Evolutionary conservation across 2,888 invertebrate genomes (phyloP).

Genomic region (Lymantria dispar): DNA sequence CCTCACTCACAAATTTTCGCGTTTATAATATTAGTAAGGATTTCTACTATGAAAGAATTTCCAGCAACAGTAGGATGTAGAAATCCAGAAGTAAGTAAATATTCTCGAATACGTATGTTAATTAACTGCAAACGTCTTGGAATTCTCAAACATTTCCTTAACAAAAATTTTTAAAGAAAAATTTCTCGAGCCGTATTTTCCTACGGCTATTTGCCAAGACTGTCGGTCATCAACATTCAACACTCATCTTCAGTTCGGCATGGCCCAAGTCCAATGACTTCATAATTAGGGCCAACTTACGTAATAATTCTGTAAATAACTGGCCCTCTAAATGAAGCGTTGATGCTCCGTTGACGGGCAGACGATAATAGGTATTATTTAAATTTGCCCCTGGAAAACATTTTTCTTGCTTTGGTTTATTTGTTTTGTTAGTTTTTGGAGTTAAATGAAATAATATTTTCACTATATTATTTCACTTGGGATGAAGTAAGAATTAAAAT

Average conservation of each 20-base stretch:
- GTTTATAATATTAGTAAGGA: no score
- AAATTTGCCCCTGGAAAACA: conserved; percentile 3
- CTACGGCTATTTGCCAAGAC: conserved; percentile 29
- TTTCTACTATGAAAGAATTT: no score
- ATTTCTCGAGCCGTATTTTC: conserved; percentile 16
- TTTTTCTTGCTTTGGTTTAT: background rate
- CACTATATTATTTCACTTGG: no score
- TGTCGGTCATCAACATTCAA: conserved; percentile 31
- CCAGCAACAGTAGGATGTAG: no score
- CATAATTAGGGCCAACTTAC: conserved; percentile 75
- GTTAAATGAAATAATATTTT: no score
- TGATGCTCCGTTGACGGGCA: conserved; percentile 31
- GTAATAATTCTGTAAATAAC: conserved; percentile 67
- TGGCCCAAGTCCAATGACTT: conserved; percentile 61
- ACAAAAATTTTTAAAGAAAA: background rate
- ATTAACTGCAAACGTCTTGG: no score
- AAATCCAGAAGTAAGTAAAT: no score
- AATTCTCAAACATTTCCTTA: no score
- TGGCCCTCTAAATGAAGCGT: conserved; percentile 50
- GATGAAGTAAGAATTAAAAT: no score
- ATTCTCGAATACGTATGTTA: no score
- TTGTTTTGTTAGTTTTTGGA: background rate
- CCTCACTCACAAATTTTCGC: no score
- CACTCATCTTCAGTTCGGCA: conserved; percentile 42
- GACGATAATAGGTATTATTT: conserved; percentile 34